A percentile compares a stretch with the other conserved stretches of the same genome.
These are phyloP conservation scores for Meta bourneti DNA, from an alignment of 2,888 invertebrate genomes.

Conservation along the genomic window DNA sequence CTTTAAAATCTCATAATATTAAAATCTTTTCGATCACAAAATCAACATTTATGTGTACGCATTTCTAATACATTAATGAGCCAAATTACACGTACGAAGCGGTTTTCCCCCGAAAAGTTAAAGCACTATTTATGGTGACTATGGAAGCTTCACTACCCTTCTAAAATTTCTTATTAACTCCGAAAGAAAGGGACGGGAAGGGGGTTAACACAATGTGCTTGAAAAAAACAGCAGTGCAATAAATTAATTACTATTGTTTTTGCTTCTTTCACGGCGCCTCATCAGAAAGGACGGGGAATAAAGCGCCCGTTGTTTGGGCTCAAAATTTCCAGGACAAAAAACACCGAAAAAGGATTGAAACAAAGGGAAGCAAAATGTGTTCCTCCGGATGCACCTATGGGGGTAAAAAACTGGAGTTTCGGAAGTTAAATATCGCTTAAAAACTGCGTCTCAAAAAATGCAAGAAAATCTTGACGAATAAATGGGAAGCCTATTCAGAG, in stretches of 20 bases:
- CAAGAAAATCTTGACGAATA: slow-evolving; percentile 4
- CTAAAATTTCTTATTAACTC: too few species aligned
- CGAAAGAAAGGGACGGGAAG: too few species aligned
- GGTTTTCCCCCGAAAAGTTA: too few species aligned
- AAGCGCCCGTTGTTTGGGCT: slow-evolving; percentile 14
- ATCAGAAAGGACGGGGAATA: background rate
- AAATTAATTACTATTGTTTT: slow-evolving; percentile 68
- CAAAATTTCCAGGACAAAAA: slow-evolving; percentile 22
- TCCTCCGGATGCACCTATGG: slow-evolving; percentile 50
- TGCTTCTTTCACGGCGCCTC: slow-evolving; percentile 8
- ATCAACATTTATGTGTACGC: too few species aligned
- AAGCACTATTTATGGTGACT: too few species aligned
- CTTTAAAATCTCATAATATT: too few species aligned
- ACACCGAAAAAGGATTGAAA: slow-evolving; percentile 28
- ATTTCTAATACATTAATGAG: too few species aligned
- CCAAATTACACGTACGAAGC: too few species aligned
- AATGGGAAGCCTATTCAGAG: slow-evolving; percentile 51
- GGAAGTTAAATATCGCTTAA: slow-evolving; percentile 48
- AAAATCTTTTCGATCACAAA: too few species aligned
- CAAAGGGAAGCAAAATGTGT: slow-evolving; percentile 43
- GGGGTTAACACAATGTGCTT: too few species aligned
- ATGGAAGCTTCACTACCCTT: too few species aligned
- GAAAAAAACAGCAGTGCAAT: background rate
- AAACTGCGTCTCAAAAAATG: slow-evolving; percentile 38
- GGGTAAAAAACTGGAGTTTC: slow-evolving; percentile 26